Conservation (phyloP, 2,113 vertebrate species). For the Egretta garzetta region DNA sequence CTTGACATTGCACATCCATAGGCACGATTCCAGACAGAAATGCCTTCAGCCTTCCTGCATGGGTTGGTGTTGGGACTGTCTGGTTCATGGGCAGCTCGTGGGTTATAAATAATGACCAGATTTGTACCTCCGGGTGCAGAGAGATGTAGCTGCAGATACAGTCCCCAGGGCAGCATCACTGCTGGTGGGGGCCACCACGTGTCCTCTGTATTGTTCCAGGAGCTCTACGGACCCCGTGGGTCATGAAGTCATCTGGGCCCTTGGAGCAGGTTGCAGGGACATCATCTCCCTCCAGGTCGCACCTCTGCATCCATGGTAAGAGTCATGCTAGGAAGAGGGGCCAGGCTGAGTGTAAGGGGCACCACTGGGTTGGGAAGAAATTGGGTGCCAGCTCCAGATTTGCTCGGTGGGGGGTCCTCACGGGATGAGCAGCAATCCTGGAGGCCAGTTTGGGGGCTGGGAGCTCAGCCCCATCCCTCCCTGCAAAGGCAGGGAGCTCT, state of each 20-base stretch:
- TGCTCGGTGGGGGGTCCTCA: accelerated
- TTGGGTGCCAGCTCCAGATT: background rate
- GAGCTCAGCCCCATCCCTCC: background rate
- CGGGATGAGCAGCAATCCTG: background rate
- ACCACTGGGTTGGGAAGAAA: background rate
- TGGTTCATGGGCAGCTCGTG: background rate
- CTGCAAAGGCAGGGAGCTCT: background rate
- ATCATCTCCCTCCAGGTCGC: constrained; percentile 98
- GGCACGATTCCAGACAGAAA: background rate
- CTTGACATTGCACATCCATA: accelerated
- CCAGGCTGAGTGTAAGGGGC: no score
- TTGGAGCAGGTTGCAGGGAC: constrained; percentile 97
- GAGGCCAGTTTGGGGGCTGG: accelerated
- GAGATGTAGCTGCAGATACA: background rate
- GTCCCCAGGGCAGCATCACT: accelerated
- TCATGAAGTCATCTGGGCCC: constrained; percentile 98
- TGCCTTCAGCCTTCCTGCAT: background rate
- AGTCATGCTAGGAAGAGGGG: background rate
- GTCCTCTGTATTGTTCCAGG: constrained; percentile 71
- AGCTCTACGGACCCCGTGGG: constrained; percentile 96
- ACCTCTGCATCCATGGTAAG: constrained; percentile 96
- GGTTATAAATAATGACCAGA: no score
- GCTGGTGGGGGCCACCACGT: accelerated
- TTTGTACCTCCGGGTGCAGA: background rate
- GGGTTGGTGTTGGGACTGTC: background rate